Evolutionary conservation across 2,888 invertebrate species (phyloP).

Genomic region (Mimachlamys varia): DNA sequence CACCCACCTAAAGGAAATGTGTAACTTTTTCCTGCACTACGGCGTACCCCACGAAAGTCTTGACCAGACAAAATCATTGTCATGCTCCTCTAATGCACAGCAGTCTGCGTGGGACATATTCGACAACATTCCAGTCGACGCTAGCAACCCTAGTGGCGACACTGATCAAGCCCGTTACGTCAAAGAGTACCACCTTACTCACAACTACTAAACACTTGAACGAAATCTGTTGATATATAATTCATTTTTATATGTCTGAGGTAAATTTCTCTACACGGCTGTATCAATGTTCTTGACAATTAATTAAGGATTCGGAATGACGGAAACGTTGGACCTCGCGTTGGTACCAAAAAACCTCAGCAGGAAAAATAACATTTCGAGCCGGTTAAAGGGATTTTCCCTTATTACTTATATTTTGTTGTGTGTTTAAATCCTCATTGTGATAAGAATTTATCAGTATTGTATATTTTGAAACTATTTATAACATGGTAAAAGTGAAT

Average conservation of each 20-base stretch:
- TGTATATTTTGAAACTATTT: too few species aligned
- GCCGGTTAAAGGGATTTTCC: too few species aligned
- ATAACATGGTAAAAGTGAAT: too few species aligned
- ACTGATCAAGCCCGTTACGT: neutral
- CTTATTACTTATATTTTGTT: too few species aligned
- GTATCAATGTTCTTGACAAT: too few species aligned
- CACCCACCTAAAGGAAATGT: neutral
- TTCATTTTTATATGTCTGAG: neutral
- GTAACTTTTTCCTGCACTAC: neutral
- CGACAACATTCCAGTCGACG: constrained; percentile 3
- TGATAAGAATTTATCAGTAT: too few species aligned
- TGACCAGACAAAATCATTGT: neutral
- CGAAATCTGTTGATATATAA: neutral
- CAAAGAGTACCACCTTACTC: neutral
- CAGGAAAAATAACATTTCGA: too few species aligned
- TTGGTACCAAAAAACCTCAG: too few species aligned
- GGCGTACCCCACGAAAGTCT: neutral
- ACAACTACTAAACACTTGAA: neutral
- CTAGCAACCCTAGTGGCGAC: neutral
- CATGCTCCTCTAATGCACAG: neutral
- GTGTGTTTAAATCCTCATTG: too few species aligned
- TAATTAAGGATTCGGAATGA: too few species aligned
- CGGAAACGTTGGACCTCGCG: too few species aligned
- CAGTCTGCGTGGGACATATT: neutral
- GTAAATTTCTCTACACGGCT: too few species aligned